Evolutionary conservation across 2,797 vertebrate species (phyloP), one percentile per base, ranked within the genome.

Genomic region (Gymnocypris eckloni): DNA sequence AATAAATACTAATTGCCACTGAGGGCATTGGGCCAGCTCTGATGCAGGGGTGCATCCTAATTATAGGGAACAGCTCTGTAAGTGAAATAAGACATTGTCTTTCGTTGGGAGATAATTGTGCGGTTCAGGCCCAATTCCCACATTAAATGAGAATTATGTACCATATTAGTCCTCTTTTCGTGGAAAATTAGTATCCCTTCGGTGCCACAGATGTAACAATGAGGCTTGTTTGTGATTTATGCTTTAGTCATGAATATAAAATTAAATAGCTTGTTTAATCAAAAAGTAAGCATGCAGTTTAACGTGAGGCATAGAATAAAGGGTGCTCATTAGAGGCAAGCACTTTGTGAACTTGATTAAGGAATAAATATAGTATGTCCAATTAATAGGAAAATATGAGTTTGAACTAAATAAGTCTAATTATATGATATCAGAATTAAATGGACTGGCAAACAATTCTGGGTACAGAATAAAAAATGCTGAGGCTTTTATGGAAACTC

Each of bases 1-100:
- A 91, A 91, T 91, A 89, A 82, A 91, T 86, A 91, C 86, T 92
- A 91, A 91, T 91, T 90, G 89, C 82, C 86, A 88, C 59, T 56
- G 81, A 86, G 88, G 86, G 89, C 80, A 81, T 56, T 80, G 71
- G 85, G 83, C 86, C 78, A 80, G 87, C 87, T 78, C 50, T 79
- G 84, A 88, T 72, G 77, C 71, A 83, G 59, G 64, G 87, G 61
- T 89, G 82, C 81, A 41, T 85, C 75, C 85, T 89, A 88, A 89
- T 89, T 87, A 82, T 85, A 56, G 77, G 61, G 50, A 83, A 87
- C 48, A 83, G 86, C 81, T 87, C 85, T 41, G 87, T 88, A 90
- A 88, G 86, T 87, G 77, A 89, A 87, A 88, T 87, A 89, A 90
- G 87, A 87, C 85, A 88, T 90, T 81, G 84, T 87, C 86, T 86